Percentiles rank a stretch among this genome's conserved stretches.
These are phyloP conservation scores for Montipora foliosa DNA, from an alignment of 64 coral and sea anemone species.

Conservation along the genomic window DNA sequence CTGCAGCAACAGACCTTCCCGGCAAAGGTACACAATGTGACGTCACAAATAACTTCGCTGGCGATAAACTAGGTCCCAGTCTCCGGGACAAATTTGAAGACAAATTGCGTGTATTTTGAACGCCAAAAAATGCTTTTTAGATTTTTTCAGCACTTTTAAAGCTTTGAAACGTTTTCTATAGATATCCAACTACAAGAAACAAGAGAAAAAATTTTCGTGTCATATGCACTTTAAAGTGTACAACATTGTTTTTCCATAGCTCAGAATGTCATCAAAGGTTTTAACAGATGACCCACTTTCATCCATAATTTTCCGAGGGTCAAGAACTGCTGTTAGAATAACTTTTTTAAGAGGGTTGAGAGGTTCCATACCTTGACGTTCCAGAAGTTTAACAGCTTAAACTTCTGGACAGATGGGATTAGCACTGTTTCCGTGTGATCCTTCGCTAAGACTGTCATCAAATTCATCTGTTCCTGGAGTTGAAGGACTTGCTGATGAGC, in stretches of 20 bases:
- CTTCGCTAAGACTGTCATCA: neutral
- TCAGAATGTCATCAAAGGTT: too few relatives aligned
- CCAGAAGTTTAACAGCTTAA: neutral
- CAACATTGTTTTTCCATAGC: too few relatives aligned
- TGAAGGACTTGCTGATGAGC: neutral
- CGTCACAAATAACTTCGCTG: neutral
- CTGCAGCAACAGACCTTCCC: neutral
- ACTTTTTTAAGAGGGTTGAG: constrained; percentile 1
- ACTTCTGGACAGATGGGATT: neutral
- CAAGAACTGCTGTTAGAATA: too few relatives aligned
- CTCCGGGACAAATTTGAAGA: neutral
- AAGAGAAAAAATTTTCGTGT: neutral
- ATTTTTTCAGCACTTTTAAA: neutral
- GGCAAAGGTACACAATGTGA: neutral
- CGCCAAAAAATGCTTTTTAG: neutral
- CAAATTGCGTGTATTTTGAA: neutral
- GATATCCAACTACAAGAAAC: too few relatives aligned
- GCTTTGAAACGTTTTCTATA: neutral
- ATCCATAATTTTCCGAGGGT: too few relatives aligned
- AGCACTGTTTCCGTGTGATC: neutral
- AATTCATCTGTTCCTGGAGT: neutral
- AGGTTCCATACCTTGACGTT: constrained; percentile 4
- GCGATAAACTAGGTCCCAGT: constrained; percentile 1
- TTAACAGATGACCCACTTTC: too few relatives aligned
- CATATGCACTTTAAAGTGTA: constrained; percentile 5